phyloP scores from a whole-genome alignment of 2,888 invertebrate genomes.

The Cephalotes varians region DNA sequence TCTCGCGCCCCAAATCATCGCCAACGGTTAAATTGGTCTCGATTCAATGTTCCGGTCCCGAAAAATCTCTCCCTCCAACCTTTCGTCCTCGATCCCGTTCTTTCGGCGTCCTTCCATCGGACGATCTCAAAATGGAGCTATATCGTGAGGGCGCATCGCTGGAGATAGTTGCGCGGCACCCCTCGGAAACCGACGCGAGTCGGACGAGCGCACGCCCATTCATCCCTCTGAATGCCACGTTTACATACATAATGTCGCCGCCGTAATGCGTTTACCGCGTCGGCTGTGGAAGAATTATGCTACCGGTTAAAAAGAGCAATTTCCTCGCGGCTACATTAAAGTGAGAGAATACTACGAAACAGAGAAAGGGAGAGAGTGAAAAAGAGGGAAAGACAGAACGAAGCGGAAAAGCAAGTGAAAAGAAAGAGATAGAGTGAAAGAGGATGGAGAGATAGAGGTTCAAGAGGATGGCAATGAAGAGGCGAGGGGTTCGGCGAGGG shows the following conservation, averaged over 20 bases:
- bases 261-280: slow-evolving; percentile 79
- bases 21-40: slow-evolving; percentile 57
- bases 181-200: slow-evolving; percentile 57
- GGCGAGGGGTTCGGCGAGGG: slow-evolving; percentile 49
- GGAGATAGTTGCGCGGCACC: slow-evolving; percentile 15
- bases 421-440: slow-evolving; percentile 13
- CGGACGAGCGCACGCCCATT: slow-evolving; percentile 76
- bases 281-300: slow-evolving; percentile 77
- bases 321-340: slow-evolving; percentile 61
- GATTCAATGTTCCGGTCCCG: slow-evolving; percentile 50
- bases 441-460: slow-evolving; percentile 52
- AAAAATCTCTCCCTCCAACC: slow-evolving; percentile 18
- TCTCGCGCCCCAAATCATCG: slow-evolving; percentile 25
- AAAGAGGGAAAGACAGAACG: slow-evolving; percentile 20
- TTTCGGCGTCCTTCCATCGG: neutral
- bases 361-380: neutral
- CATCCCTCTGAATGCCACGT: slow-evolving; percentile 78
- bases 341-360: slow-evolving; percentile 22
- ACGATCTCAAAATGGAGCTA: slow-evolving; percentile 3
- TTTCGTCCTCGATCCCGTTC: neutral
- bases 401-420: slow-evolving; percentile 24
- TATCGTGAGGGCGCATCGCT: slow-evolving; percentile 27
- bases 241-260: slow-evolving; percentile 77
- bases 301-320: slow-evolving; percentile 79
- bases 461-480: slow-evolving; percentile 57